A percentile compares a stretch with the other conserved stretches of the same genome.
Evolutionary conservation across 2,888 invertebrate species (phyloP).

Genomic region (Cephus spinipes): DNA sequence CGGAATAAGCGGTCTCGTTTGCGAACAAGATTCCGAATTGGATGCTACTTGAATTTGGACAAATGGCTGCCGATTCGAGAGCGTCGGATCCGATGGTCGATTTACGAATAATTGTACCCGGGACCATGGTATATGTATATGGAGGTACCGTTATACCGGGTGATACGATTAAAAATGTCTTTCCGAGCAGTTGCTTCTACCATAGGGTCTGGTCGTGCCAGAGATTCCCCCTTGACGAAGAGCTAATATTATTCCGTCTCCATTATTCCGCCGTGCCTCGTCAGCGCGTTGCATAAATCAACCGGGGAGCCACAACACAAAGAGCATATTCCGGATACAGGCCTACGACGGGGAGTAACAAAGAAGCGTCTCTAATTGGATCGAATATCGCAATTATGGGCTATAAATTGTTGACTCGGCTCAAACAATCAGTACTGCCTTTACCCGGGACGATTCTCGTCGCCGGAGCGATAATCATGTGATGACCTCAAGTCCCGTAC

Average conservation of each 20-base stretch:
- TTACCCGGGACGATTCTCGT: background rate
- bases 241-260: conserved; percentile 38
- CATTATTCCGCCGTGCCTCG: conserved; percentile 36
- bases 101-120: background rate
- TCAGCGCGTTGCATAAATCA: conserved; percentile 35
- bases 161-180: background rate
- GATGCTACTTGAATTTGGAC: background rate
- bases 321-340: conserved; percentile 16
- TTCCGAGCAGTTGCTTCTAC: background rate
- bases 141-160: background rate
- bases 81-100: background rate
- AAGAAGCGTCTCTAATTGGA: conserved; percentile 28
- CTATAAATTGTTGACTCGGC: conserved; percentile 14
- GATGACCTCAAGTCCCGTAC: background rate
- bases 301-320: conserved; percentile 16
- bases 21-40: background rate
- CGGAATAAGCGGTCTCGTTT: background rate
- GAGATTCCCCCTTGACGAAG: conserved; percentile 18
- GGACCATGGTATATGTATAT: background rate
- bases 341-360: conserved; percentile 21
- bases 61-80: background rate
- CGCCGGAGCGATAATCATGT: background rate
- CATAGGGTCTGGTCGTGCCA: background rate
- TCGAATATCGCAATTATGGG: conserved; percentile 26
- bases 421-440: background rate